Conservation (phyloP, 1,140 invertebrate species). For the Calosoma granatense region DNA sequence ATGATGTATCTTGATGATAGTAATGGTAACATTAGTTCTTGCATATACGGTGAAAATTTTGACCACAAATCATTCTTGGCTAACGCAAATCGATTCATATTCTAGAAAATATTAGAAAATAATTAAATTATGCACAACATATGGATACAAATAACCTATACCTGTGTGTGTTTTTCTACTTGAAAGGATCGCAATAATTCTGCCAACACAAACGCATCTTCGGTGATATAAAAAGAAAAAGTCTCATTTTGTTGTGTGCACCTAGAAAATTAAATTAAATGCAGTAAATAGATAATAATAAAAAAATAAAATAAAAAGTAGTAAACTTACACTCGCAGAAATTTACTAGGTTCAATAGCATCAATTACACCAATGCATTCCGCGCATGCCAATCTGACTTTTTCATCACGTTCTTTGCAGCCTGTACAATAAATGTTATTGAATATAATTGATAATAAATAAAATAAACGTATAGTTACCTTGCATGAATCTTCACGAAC, state of each 20-base stretch:
- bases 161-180: conserved; percentile 58
- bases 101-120: conserved; percentile 31
- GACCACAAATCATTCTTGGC: conserved; percentile 58
- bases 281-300: too few species aligned
- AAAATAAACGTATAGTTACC: conserved; percentile 49
- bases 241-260: conserved; percentile 24
- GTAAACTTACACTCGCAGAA: conserved; percentile 53
- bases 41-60: conserved; percentile 50
- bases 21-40: conserved; percentile 60
- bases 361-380: conserved; percentile 82
- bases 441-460: conserved; percentile 51
- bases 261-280: conserved; percentile 19
- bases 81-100: conserved; percentile 58
- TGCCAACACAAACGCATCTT: conserved; percentile 55
- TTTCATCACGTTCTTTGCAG: conserved; percentile 60
- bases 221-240: conserved; percentile 46
- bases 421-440: conserved; percentile 42
- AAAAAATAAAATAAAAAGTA: too few species aligned
- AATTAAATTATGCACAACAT: conserved; percentile 18
- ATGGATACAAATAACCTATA: too few species aligned
- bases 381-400: conserved; percentile 59
- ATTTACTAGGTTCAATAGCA: conserved; percentile 76
- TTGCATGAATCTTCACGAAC: conserved; percentile 39
- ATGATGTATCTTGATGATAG: conserved; percentile 52
- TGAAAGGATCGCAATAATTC: conserved; percentile 62